A percentile compares a stretch with the other conserved stretches of the same genome.
These are phyloP conservation scores for Pentamera pediparva DNA, from an alignment of 53 echinoderm and acorn worm genomes.

Conservation along the genomic window DNA sequence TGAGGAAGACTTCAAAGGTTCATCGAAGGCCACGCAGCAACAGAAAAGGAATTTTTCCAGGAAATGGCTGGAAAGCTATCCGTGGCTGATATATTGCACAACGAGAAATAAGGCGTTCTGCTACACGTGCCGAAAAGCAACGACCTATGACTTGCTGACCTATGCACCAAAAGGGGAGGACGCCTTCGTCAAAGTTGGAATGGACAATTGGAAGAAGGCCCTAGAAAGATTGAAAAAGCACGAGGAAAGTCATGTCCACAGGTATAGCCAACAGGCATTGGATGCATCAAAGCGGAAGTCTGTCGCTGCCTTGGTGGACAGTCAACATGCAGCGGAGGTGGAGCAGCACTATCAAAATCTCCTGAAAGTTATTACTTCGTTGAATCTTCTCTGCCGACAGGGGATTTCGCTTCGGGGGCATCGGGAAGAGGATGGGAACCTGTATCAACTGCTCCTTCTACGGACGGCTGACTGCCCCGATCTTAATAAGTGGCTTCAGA, in stretches of 20 bases:
- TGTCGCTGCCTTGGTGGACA: constrained; percentile 21
- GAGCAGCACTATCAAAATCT: constrained; percentile 9
- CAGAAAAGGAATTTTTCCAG: constrained; percentile 8
- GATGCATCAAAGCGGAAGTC: constrained; percentile 3
- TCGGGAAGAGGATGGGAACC: constrained; percentile 12
- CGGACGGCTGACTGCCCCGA: constrained; percentile 16
- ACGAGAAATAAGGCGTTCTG: constrained; percentile 3
- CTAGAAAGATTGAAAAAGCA: constrained; percentile 26
- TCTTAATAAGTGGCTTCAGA: constrained; percentile 10
- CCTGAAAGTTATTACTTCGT: constrained; percentile 26
- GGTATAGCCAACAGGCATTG: not conserved
- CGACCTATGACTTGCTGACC: constrained; percentile 4
- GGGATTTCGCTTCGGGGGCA: constrained; percentile 29
- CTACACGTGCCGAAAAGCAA: constrained; percentile 17
- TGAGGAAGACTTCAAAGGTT: not conserved
- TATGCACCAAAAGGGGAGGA: constrained; percentile 18
- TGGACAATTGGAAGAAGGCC: constrained; percentile 35
- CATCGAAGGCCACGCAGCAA: constrained; percentile 2
- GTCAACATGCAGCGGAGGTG: constrained; percentile 2
- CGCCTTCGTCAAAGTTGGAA: constrained; percentile 23
- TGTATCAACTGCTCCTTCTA: constrained; percentile 16
- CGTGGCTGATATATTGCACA: constrained; percentile 18
- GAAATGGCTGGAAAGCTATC: constrained; percentile 14
- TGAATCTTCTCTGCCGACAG: constrained; percentile 24
- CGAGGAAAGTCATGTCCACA: constrained; percentile 26